These are phyloP conservation scores for Bradysia coprophila DNA, from an alignment of 1,140 invertebrate species.

Conservation along the genomic window DNA sequence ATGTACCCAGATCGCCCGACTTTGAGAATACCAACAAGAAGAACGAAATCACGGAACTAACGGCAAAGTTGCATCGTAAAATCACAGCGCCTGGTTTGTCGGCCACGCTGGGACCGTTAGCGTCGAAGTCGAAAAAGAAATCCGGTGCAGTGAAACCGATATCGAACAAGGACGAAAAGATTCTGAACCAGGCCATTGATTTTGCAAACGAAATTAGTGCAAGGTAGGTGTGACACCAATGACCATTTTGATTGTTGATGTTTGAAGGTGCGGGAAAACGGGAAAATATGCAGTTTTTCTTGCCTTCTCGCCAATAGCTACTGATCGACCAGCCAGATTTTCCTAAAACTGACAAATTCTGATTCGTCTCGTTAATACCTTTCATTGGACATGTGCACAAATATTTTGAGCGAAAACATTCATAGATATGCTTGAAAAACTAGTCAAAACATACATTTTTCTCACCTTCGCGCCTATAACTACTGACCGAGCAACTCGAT, in stretches of 20 bases:
- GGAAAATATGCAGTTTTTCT: neutral
- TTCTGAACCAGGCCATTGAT: constrained; percentile 84
- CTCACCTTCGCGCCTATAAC: too few relatives aligned
- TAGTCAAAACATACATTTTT: too few relatives aligned
- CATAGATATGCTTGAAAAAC: too few relatives aligned
- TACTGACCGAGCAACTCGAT: too few relatives aligned
- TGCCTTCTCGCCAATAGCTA: too few relatives aligned
- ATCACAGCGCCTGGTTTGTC: constrained; percentile 7
- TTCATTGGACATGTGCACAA: too few relatives aligned
- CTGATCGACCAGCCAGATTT: neutral
- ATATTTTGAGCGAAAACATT: too few relatives aligned
- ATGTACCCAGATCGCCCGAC: constrained; percentile 28
- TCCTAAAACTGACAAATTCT: neutral
- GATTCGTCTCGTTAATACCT: too few relatives aligned
- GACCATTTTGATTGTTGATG: neutral
- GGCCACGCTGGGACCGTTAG: constrained; percentile 4
- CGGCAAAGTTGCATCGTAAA: constrained; percentile 25
- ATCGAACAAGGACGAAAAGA: constrained; percentile 81
- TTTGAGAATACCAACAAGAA: constrained; percentile 44
- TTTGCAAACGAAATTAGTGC: constrained; percentile 83
- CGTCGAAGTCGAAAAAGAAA: constrained; percentile 51
- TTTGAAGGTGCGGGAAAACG: too few relatives aligned
- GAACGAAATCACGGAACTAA: constrained; percentile 56
- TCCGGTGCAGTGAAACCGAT: constrained; percentile 76
- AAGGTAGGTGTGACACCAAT: constrained; percentile 29